Percentiles rank a stretch among this genome's conserved stretches.
Conservation (phyloP, 2,888 invertebrate genomes). For the Synergus japonicus region DNA sequence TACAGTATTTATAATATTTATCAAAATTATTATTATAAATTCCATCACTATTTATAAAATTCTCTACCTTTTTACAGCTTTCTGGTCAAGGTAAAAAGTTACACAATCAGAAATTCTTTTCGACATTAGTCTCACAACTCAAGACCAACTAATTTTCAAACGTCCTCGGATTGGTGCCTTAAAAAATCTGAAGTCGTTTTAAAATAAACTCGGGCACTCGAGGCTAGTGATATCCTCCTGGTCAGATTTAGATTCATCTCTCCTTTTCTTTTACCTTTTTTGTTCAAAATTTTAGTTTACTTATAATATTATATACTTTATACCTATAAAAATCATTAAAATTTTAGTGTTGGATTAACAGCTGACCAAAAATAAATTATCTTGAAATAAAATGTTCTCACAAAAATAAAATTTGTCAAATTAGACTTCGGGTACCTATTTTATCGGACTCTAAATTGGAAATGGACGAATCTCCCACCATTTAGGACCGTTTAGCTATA, state of each 20-base stretch:
- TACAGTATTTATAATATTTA: too few relatives aligned
- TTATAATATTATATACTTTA: neutral
- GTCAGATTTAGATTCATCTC: slow-evolving; percentile 5
- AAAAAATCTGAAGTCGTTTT: slow-evolving; percentile 22
- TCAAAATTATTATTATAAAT: too few relatives aligned
- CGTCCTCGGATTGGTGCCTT: neutral
- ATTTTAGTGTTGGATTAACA: neutral
- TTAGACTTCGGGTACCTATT: neutral
- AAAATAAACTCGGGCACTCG: slow-evolving; percentile 22
- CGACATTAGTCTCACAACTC: neutral
- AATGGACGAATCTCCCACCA: slow-evolving; percentile 20
- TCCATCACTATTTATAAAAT: too few relatives aligned
- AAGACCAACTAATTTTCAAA: neutral
- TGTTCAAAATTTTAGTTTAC: neutral
- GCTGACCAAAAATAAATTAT: neutral
- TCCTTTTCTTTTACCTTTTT: neutral
- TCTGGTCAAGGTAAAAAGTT: neutral
- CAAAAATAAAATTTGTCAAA: slow-evolving; percentile 2
- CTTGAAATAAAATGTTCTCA: neutral
- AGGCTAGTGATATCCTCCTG: neutral
- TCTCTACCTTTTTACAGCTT: neutral
- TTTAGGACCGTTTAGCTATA: slow-evolving; percentile 21
- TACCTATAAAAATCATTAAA: neutral
- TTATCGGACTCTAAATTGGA: neutral
- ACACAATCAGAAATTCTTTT: neutral